These are phyloP conservation scores for Gymnocheta viridis DNA, from an alignment of 2,888 invertebrate genomes.

Conservation along the genomic window DNA sequence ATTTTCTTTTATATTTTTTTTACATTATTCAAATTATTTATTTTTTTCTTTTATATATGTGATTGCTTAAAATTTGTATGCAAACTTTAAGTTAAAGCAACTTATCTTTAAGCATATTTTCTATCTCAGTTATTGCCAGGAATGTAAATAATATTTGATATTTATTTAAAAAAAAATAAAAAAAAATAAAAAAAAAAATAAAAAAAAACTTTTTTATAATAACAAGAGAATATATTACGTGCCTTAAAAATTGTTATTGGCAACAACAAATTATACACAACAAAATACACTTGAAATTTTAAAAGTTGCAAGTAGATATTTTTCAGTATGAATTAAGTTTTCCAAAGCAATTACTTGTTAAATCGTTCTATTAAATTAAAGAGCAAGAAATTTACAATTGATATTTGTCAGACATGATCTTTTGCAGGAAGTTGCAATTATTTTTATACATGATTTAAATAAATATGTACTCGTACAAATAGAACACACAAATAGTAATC, in stretches of 20 bases:
- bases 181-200: too few relatives aligned
- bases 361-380: background rate
- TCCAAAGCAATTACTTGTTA: background rate
- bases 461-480: too few relatives aligned
- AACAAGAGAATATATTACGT: constrained; percentile 31
- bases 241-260: constrained; percentile 15
- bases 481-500: too few relatives aligned
- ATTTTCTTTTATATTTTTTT: background rate
- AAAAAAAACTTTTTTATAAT: constrained; percentile 32
- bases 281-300: background rate
- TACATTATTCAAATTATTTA: background rate
- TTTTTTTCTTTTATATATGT: background rate
- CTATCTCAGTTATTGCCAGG: background rate
- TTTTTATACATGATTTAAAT: too few relatives aligned
- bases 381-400: background rate
- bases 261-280: constrained; percentile 2
- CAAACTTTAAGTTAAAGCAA: constrained; percentile 18
- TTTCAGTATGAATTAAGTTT: background rate
- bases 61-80: background rate
- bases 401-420: background rate
- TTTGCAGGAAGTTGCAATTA: background rate
- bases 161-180: constrained; percentile 18
- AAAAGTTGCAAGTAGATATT: background rate
- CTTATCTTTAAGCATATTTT: constrained; percentile 4
- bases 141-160: constrained; percentile 36